Evolutionary conservation across 2,797 vertebrate genomes (phyloP), one percentile per base, ranked within the genome.

Genomic region (Enteromius afrohamiltoni): DNA sequence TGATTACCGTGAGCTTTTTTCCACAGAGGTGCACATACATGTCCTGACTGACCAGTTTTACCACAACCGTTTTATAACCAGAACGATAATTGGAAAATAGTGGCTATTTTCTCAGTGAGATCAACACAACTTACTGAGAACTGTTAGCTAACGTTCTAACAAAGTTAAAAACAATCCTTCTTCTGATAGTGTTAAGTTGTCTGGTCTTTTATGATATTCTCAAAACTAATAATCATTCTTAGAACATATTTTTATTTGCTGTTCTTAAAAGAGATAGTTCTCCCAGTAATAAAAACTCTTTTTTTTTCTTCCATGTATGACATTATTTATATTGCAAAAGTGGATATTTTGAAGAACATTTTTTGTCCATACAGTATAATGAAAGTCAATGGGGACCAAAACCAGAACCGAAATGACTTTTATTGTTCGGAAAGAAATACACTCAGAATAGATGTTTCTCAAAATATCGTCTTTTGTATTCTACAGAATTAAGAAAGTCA

Each of bases 1-100:
- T 75, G 71, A 77, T 83, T 83, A 70, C 21, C 10, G 9, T 77
- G 23, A 76, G 26, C 51, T 37, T 65, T 73, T 74, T 80, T 55
- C 47, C 23, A 14, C 62, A 53, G 64, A 77, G 67, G 71, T 70
- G 82, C 26, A 3, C 68, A 58, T 37, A 67, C 49, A 42, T 14
- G 23, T 67, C 79, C 47, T 70, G 76, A 83, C 42, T 6, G 69
- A 84, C 78, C 79, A 67, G 83, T 85, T 85, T 77, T 75, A 47
- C 53, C 62, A 76, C 45, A 14, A 19, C 45, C 14, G 13, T 55
- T 51, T 85, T 19, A 55, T 79, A 34, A 17, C 69, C 68, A 45
- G 34, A 34, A 34, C 17, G 6, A 23, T 64, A 1, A 69, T 65
- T 68, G 17, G 26, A 64, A 62, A 23, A 79, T 21, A 31, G 42